Evolutionary conservation across 2,113 vertebrate species (phyloP), one percentile per base, ranked within the genome.

Genomic region (Tachysurus vachellii): DNA sequence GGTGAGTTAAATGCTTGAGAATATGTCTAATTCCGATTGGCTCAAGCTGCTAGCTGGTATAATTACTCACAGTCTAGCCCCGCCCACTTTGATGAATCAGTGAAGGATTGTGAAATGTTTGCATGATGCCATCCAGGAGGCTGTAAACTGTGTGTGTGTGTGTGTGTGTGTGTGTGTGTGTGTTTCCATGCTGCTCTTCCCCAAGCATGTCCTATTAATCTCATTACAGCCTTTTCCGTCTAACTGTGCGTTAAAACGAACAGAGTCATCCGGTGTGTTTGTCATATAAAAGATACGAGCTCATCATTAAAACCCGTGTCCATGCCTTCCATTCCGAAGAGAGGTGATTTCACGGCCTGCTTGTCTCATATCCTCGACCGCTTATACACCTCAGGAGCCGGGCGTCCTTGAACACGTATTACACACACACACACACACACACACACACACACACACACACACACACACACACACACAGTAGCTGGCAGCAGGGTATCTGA

Each of bases 241-340:
- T 94, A 94, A 94, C 93, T 95, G 94, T 94, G 92, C 92, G 94
- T 94, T 91, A 88, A 91, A 92, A 91, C 90, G 92, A 94, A 95
- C 94, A 92, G 92, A 95, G 93, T 93, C 94, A 92, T 93, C 94
- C 93, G 93, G 92, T 94, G 93, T 93, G 94, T 94, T 94, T 95
- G 93, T 93, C 92, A 90, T 93, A 94, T 93, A 93, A 94, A 94
- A 94, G 94, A 94, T 94, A 95, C 89, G 90, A 92, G 92, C 93
- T 93, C 91, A 90, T 95, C 93, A 95, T 95, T 95, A 95, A 95
- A 95, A 94, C 92, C 93, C 93, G 93, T 94, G 94, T 94, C 93
- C 93, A 91, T 92, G 93, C 93, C 94, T 94, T 87, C 93, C 93
- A 93, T 94, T 91, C 92, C 90, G 93, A 93, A 92, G 92, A 93